phyloP scores from a whole-genome alignment of 2,113 vertebrate species.

The Phainopepla nitens region DNA sequence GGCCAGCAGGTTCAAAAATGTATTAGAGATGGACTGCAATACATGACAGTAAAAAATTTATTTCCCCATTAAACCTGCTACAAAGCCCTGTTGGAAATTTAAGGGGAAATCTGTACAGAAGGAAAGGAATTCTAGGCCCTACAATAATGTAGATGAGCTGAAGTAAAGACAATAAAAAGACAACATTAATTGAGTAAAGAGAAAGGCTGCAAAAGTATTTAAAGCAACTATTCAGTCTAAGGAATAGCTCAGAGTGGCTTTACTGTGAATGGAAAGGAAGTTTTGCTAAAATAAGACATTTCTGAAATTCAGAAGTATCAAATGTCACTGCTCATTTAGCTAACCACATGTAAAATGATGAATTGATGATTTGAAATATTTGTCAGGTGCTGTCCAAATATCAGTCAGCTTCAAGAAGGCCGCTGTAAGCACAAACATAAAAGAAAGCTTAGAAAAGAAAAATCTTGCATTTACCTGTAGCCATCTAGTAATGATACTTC shows the following conservation, averaged over 20 bases:
- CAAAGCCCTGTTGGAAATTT: not conserved
- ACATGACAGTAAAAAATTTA: not conserved
- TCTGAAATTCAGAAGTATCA: not conserved
- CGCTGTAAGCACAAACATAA: not conserved
- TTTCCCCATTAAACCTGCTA: not conserved
- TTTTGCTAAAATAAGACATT: not conserved
- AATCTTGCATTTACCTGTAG: not conserved
- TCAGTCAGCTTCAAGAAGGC: not conserved
- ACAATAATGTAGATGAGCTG: not conserved
- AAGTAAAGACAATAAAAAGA: not conserved
- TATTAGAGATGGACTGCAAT: not conserved
- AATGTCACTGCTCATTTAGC: not conserved
- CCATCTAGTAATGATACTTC: not conserved
- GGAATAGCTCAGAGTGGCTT: not conserved
- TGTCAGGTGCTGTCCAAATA: not conserved
- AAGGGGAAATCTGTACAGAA: not conserved
- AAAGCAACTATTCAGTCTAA: not conserved
- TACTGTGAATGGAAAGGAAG: not conserved
- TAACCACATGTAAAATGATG: not conserved
- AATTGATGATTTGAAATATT: not conserved
- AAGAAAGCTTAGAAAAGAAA: not conserved
- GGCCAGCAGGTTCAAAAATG: not conserved
- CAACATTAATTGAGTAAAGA: not conserved
- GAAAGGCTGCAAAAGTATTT: not conserved
- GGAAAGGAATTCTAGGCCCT: not conserved